Conservation (phyloP, 2,113 vertebrate genomes). For the Agapornis roseicollis region DNA sequence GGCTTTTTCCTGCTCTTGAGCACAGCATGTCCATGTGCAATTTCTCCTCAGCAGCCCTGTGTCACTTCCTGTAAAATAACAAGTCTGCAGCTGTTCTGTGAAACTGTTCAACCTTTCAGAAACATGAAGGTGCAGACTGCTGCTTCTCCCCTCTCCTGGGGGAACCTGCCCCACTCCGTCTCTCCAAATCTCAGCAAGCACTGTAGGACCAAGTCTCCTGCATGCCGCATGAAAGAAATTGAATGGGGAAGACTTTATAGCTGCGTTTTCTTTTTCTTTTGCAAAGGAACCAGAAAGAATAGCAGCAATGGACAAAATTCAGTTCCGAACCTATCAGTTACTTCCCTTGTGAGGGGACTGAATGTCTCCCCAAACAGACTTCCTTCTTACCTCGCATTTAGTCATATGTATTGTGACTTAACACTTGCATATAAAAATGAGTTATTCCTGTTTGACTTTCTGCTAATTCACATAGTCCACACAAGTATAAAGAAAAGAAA, state of each 20-base stretch:
- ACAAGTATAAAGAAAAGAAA: not conserved
- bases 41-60: slow-evolving; percentile 5
- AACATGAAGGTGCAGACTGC: not conserved
- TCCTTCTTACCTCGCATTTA: slow-evolving; percentile 6
- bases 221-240: not conserved
- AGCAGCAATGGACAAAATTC: not conserved
- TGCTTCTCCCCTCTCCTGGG: not conserved
- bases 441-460: slow-evolving; percentile 2
- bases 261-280: not conserved
- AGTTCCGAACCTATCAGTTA: not conserved
- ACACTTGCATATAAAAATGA: slow-evolving; percentile 3
- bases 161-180: not conserved
- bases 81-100: not conserved
- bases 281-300: not conserved
- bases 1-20: slow-evolving; percentile 36
- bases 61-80: slow-evolving; percentile 30
- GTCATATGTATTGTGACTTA: not conserved
- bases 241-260: not conserved
- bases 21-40: slow-evolving; percentile 6
- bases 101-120: slow-evolving; percentile 32
- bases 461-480: slow-evolving; percentile 13
- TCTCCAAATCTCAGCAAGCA: not conserved
- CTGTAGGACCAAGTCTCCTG: not conserved
- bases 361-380: not conserved
- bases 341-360: not conserved